Base-by-base conservation (phyloP, 2,113 vertebrate species). In the Zootoca vivipara region DNA sequence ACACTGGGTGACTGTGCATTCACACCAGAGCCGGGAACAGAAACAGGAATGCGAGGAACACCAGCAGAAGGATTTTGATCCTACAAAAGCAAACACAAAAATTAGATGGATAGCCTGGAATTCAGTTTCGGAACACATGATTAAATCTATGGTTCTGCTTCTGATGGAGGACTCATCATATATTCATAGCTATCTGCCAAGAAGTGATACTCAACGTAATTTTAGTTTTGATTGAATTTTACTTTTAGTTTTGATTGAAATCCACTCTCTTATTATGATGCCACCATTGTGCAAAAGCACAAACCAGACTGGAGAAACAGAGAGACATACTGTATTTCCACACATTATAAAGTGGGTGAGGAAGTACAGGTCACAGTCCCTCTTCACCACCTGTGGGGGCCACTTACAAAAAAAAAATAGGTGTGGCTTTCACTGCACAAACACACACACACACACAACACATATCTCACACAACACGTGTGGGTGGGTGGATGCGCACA, bases 1-100 rank as follows among this genome's bases (percentile, higher is more conserved):
- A 92, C 97, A 5, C 84, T 95, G 9, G 97, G 97, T 0, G 96
- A 93, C 96, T 97, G 98, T 38, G 95, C 82, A 7, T 95, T 89
- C 95, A 98, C 97, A 0, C 95, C 87, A 82, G 94, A 95, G 80
- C 97, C 94, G 0, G 97, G 97, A 80, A 96, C 96, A 77, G 97
- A 95, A 74, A 97, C 97, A 0, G 98, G 95, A 83, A 97, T 96
- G 0, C 97, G 94, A 20, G 98, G 91, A 82, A 97, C 96, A 0
- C 95, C 75, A 0, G 95, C 87, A 91, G 98, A 95, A 7, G 97
- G 62, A 92, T 89, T 98, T 93, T 98, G 98, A 90, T 99, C 99
- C 99, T 99, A 95, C 26, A 78, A 62, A 91, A 89, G 93, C 78
- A 87, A 24, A 0, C 15, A 85, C 1, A 35, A 7, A 4, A 67